These are phyloP conservation scores for Cranoglanis bouderius DNA, from an alignment of 2,113 vertebrate species.

Conservation along the genomic window DNA sequence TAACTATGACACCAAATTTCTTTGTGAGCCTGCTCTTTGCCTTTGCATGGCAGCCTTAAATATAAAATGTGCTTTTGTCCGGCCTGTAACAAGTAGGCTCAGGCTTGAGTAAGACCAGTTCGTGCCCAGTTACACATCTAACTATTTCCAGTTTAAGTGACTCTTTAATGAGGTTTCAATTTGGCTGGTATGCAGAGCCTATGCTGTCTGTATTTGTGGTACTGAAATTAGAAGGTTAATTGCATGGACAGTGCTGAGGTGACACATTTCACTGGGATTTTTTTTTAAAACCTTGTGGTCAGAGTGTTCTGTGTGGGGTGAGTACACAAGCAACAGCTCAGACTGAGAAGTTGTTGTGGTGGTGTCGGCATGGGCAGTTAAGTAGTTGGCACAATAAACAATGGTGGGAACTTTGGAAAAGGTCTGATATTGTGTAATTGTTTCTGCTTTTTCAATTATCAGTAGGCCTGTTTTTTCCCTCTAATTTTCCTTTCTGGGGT, in stretches of 20 bases:
- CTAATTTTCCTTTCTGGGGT: constrained; percentile 18
- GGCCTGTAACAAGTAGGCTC: background rate
- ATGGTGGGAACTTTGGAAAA: constrained; percentile 30
- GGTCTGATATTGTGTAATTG: constrained; percentile 41
- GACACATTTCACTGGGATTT: constrained; percentile 59
- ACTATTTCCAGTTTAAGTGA: constrained; percentile 69
- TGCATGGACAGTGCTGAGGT: constrained; percentile 63
- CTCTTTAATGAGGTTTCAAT: constrained; percentile 74
- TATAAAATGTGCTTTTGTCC: constrained; percentile 5
- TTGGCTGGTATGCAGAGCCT: constrained; percentile 70
- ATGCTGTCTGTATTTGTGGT: constrained; percentile 70
- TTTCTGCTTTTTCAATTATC: constrained; percentile 37
- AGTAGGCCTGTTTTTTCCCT: constrained; percentile 12
- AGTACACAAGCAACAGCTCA: background rate
- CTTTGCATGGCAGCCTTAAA: constrained; percentile 41
- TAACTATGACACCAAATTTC: constrained; percentile 36
- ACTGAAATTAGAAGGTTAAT: constrained; percentile 74
- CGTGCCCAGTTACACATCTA: constrained; percentile 60
- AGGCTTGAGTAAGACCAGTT: background rate
- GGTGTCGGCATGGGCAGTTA: constrained; percentile 52
- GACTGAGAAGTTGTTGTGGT: background rate
- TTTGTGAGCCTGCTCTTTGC: constrained; percentile 20
- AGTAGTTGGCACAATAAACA: constrained; percentile 46
- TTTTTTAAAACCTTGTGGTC: constrained; percentile 67
- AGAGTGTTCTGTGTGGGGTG: constrained; percentile 47